phyloP scores from a whole-genome alignment of 2,888 invertebrate genomes.

The Nemoura dubitans region DNA sequence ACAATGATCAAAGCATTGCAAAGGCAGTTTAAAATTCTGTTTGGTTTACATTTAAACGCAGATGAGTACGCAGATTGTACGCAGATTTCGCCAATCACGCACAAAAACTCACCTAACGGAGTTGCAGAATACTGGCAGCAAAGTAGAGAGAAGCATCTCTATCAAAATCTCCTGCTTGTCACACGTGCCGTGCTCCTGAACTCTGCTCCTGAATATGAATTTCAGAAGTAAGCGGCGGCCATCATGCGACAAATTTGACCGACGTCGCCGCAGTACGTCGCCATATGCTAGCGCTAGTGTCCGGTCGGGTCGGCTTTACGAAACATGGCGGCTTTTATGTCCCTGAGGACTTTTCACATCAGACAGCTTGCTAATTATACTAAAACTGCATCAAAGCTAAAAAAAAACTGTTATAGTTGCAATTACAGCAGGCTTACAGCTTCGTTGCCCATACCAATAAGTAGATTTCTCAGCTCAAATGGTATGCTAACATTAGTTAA shows the following conservation, averaged over 20 bases:
- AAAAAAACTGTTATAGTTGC: background rate
- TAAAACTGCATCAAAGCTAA: slow-evolving; percentile 12
- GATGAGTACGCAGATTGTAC: too few relatives aligned
- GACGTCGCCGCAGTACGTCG: background rate
- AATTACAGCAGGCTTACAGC: background rate
- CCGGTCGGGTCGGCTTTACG: background rate
- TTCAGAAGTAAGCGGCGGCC: background rate
- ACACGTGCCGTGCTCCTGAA: background rate
- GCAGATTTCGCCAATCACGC: too few relatives aligned
- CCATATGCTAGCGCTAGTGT: background rate
- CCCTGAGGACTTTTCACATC: background rate
- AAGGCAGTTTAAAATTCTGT: too few relatives aligned
- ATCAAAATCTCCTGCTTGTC: background rate
- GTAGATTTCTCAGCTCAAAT: slow-evolving; percentile 25
- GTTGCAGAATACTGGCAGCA: background rate
- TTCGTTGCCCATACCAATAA: background rate
- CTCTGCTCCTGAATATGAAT: too few relatives aligned
- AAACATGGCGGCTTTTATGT: slow-evolving; percentile 31
- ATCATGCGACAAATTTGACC: background rate
- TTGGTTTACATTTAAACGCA: too few relatives aligned
- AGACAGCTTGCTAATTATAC: background rate
- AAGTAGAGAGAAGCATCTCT: background rate
- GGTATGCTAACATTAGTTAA: background rate
- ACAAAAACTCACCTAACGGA: background rate
- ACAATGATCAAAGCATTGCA: too few relatives aligned